Conservation (phyloP, 2,797 vertebrate species). For the Fringilla coelebs region DNA sequence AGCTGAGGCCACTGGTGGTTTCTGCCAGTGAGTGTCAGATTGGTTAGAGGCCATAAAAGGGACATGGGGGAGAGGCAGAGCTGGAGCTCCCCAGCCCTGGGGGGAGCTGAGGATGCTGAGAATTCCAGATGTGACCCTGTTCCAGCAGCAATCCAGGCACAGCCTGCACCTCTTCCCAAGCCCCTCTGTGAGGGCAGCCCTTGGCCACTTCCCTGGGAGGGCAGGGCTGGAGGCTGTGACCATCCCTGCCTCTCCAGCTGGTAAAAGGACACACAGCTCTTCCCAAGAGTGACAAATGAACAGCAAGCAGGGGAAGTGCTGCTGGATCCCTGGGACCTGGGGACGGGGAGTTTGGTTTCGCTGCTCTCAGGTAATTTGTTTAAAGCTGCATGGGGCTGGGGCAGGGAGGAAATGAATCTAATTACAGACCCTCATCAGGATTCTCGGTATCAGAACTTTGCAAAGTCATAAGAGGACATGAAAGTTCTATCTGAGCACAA, state of each 20-base stretch:
- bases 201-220: too few species aligned
- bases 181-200: rapidly evolving
- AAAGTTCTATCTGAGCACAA: background rate
- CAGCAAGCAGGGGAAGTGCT: background rate
- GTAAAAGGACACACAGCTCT: background rate
- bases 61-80: rapidly evolving
- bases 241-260: background rate
- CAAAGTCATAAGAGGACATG: background rate
- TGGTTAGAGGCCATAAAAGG: rapidly evolving
- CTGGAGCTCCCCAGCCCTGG: background rate
- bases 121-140: background rate
- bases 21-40: rapidly evolving
- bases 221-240: background rate
- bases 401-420: background rate
- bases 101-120: rapidly evolving
- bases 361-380: background rate
- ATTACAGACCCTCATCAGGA: background rate
- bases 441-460: background rate
- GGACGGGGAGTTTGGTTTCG: background rate
- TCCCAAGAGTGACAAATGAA: background rate
- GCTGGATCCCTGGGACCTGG: background rate
- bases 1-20: rapidly evolving
- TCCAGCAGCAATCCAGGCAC: too few species aligned
- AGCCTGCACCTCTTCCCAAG: rapidly evolving
- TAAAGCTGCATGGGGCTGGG: background rate